These are phyloP conservation scores for Phocoena sinus DNA, from an alignment of 2,113 vertebrate species.

Conservation along the genomic window DNA sequence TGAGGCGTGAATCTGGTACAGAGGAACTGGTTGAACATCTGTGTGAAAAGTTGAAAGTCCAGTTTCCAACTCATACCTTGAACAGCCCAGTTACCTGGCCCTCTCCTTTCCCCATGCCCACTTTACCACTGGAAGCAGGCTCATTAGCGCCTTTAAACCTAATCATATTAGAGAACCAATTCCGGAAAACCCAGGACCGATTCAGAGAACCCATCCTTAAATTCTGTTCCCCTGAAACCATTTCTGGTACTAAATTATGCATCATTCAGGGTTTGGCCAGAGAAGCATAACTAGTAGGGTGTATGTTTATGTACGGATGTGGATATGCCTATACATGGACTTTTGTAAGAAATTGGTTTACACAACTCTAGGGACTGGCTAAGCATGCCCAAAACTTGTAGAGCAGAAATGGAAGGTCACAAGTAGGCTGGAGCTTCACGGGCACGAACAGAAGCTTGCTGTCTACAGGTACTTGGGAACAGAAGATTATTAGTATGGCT, in stretches of 20 bases:
- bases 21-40: not conserved
- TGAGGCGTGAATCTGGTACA: not conserved
- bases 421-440: not conserved
- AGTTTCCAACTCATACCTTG: not conserved
- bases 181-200: not conserved
- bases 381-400: not conserved
- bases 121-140: not conserved
- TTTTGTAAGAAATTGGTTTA: not conserved
- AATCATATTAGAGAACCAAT: not conserved
- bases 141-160: not conserved
- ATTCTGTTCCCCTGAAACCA: not conserved
- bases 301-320: not conserved
- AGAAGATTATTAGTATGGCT: not conserved
- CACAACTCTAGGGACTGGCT: not conserved
- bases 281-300: not conserved
- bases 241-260: not conserved
- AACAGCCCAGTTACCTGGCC: not conserved
- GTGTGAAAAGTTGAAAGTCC: not conserved
- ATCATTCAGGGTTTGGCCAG: not conserved
- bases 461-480: not conserved
- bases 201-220: not conserved
- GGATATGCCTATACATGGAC: not conserved
- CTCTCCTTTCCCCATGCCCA: not conserved
- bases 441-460: not conserved
- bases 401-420: not conserved